A percentile compares a stretch with the other conserved stretches of the same genome.
These are phyloP conservation scores for Drosophila monieri DNA, from an alignment of 2,888 invertebrate species.

Conservation along the genomic window DNA sequence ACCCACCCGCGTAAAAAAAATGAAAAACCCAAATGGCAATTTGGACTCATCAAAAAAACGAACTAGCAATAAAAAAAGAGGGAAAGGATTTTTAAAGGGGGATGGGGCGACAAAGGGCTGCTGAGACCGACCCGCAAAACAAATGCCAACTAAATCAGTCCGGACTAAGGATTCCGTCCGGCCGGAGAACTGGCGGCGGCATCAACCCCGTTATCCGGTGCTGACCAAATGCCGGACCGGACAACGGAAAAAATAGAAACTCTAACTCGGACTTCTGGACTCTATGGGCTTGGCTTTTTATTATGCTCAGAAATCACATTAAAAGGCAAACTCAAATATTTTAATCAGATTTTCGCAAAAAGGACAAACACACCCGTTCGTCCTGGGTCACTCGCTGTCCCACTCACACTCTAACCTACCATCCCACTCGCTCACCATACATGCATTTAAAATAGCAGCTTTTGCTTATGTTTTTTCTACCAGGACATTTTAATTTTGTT, in stretches of 20 bases:
- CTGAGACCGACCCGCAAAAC: slow-evolving; percentile 16
- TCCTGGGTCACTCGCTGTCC: slow-evolving; percentile 16
- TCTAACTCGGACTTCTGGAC: slow-evolving; percentile 41
- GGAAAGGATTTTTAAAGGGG: neutral
- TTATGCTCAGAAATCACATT: slow-evolving; percentile 83
- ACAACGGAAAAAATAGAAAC: slow-evolving; percentile 30
- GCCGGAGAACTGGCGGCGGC: slow-evolving; percentile 5
- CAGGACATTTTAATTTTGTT: slow-evolving; percentile 25
- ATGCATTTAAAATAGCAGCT: slow-evolving; percentile 18
- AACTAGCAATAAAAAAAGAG: slow-evolving; percentile 12
- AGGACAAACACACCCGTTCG: slow-evolving; percentile 65
- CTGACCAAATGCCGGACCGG: slow-evolving; percentile 44
- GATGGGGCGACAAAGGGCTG: slow-evolving; percentile 3
- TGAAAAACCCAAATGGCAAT: slow-evolving; percentile 19
- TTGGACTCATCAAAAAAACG: slow-evolving; percentile 31
- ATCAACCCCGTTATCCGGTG: slow-evolving; percentile 29
- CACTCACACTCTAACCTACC: neutral
- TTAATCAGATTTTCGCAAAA: slow-evolving; percentile 82
- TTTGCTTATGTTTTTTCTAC: slow-evolving; percentile 1
- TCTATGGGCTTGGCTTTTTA: slow-evolving; percentile 65
- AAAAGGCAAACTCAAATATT: slow-evolving; percentile 83
- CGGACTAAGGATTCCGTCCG: slow-evolving; percentile 4
- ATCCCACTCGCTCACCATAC: neutral
- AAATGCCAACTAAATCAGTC: slow-evolving; percentile 48
- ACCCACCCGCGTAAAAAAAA: neutral